Evolutionary conservation across 2,797 vertebrate genomes (phyloP).

Genomic region (Lutjanus argentimaculatus): DNA sequence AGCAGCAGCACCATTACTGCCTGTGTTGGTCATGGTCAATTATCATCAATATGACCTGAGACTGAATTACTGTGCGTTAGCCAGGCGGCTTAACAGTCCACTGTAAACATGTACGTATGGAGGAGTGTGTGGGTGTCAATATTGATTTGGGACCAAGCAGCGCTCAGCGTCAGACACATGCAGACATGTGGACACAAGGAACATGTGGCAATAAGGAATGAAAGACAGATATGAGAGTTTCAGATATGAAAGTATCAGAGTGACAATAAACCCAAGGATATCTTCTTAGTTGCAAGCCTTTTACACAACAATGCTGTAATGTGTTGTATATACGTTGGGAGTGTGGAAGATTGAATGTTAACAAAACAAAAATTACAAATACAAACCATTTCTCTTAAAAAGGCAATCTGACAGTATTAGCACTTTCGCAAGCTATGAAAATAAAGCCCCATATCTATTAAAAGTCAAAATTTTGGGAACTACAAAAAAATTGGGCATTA

Average conservation of each 20-base stretch:
- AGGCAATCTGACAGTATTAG: background rate
- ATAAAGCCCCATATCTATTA: background rate
- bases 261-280: background rate
- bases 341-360: background rate
- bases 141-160: constrained; percentile 24
- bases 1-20: constrained; percentile 6
- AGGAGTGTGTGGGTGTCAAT: background rate
- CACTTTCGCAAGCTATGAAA: background rate
- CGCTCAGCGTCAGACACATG: background rate
- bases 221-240: background rate
- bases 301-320: background rate
- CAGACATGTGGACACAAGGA: background rate
- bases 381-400: background rate
- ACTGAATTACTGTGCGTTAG: constrained; percentile 10
- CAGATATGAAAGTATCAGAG: background rate
- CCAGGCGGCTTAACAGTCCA: constrained; percentile 8
- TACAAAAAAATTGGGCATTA: background rate
- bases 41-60: constrained; percentile 16
- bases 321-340: background rate
- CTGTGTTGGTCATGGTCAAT: constrained; percentile 37
- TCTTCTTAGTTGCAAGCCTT: background rate
- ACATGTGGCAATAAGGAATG: background rate
- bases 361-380: background rate
- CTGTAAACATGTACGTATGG: background rate
- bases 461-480: background rate